phyloP scores from a whole-genome alignment of 2,797 vertebrate species.

The Etheostoma perlongum region DNA sequence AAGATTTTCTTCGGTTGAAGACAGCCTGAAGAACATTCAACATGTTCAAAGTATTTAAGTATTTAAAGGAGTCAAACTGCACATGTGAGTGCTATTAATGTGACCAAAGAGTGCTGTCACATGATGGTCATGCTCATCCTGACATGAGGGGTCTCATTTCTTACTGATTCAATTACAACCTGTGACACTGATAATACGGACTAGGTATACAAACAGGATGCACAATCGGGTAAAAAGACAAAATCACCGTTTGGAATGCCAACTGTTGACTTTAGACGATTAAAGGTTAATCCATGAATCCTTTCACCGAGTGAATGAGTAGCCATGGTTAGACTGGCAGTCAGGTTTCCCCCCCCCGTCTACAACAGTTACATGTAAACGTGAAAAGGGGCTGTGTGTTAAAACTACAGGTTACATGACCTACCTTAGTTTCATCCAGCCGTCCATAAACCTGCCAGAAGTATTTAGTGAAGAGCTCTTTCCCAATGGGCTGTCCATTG shows the following conservation, averaged over 20 bases:
- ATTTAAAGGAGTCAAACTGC: conserved; percentile 9
- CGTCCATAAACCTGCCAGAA: conserved; percentile 94
- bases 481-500: conserved; percentile 92
- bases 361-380: background rate
- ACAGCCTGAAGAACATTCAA: background rate
- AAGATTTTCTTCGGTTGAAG: too few species aligned
- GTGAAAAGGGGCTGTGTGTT: background rate
- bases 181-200: conserved; percentile 9
- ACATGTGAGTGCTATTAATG: background rate
- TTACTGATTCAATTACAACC: conserved; percentile 32
- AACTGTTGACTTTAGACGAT: background rate
- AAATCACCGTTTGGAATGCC: background rate
- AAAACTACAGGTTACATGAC: background rate
- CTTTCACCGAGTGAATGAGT: background rate
- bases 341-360: background rate
- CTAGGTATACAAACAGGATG: background rate
- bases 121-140: conserved; percentile 47
- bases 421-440: conserved; percentile 92
- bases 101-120: conserved; percentile 49
- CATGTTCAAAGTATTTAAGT: background rate
- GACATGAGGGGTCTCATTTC: conserved; percentile 35
- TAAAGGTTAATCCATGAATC: background rate
- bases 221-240: background rate
- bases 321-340: background rate
- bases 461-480: conserved; percentile 94